These are phyloP conservation scores for Cottus gobio DNA, from an alignment of 2,113 vertebrate species.

Conservation along the genomic window DNA sequence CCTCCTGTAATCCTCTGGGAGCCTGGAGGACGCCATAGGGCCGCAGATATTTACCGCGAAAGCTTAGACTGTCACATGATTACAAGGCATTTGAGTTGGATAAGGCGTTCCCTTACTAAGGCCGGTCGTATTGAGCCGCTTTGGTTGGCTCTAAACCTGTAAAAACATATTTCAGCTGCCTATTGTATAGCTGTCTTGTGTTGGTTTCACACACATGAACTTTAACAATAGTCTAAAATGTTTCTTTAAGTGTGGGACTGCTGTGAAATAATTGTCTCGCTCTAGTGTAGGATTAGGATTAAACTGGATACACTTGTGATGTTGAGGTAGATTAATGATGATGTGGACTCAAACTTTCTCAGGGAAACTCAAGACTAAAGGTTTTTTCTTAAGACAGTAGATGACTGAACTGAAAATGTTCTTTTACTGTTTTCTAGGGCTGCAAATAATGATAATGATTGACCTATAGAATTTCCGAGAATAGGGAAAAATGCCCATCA, in stretches of 20 bases:
- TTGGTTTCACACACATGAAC: not conserved
- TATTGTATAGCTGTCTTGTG: not conserved
- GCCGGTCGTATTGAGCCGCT: not conserved
- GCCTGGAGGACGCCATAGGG: conserved; percentile 28
- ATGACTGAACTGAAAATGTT: not conserved
- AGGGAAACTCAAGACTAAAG: not conserved
- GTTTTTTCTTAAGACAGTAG: not conserved
- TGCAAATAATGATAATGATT: not conserved
- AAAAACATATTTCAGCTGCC: conserved; percentile 11
- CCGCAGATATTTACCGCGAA: conserved; percentile 44
- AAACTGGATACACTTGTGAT: not conserved
- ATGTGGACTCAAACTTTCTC: not conserved
- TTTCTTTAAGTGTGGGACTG: not conserved
- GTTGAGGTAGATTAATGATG: not conserved
- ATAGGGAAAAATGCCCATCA: not conserved
- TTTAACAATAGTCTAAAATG: not conserved
- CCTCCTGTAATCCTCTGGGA: conserved; percentile 59
- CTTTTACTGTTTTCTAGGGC: not conserved
- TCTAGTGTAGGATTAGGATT: not conserved
- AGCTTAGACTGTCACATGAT: conserved; percentile 71
- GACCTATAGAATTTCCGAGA: not conserved
- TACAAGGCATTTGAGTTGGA: conserved; percentile 46
- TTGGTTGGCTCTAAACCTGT: conserved; percentile 2
- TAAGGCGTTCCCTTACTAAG: conserved; percentile 8
- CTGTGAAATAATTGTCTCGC: not conserved